Conservation (phyloP, 2,888 invertebrate species). For the Drosophila pseudotakahashii region DNA sequence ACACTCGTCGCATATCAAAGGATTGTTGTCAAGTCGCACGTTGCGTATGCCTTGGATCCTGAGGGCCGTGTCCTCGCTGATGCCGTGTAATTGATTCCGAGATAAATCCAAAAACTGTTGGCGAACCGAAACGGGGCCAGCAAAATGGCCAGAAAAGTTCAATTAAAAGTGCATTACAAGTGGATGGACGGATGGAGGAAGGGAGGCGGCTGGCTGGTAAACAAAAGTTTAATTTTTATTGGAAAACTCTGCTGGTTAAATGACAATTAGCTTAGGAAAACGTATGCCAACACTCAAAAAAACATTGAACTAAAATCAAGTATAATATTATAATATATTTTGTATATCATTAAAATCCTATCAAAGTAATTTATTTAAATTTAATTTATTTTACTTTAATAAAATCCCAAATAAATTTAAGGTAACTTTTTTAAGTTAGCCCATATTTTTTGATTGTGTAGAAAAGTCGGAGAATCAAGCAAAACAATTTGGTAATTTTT, state of each 20-base stretch:
- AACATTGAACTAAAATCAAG: no score
- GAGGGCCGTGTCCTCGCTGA: conserved; percentile 82
- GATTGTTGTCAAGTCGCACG: conserved; percentile 84
- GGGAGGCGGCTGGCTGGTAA: conserved; percentile 5
- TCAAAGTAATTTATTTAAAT: neutral
- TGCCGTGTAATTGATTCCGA: conserved; percentile 88
- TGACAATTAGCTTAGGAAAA: conserved; percentile 60
- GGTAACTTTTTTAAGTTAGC: no score
- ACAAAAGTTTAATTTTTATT: conserved; percentile 41
- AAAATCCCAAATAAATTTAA: neutral
- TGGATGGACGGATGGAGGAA: neutral
- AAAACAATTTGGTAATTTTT: conserved; percentile 43
- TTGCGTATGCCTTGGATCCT: conserved; percentile 83
- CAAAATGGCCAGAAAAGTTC: conserved; percentile 22
- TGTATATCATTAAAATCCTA: neutral
- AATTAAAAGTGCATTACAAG: conserved; percentile 30
- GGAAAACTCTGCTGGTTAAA: conserved; percentile 53
- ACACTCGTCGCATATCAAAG: conserved; percentile 84
- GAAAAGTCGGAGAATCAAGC: conserved; percentile 22
- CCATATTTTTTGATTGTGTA: neutral
- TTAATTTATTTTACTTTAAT: no score
- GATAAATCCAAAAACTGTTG: conserved; percentile 88
- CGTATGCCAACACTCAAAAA: conserved; percentile 26
- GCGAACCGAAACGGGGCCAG: conserved; percentile 15
- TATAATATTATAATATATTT: no score